Conservation (phyloP, 2,888 invertebrate genomes). For the Arge pagana region DNA sequence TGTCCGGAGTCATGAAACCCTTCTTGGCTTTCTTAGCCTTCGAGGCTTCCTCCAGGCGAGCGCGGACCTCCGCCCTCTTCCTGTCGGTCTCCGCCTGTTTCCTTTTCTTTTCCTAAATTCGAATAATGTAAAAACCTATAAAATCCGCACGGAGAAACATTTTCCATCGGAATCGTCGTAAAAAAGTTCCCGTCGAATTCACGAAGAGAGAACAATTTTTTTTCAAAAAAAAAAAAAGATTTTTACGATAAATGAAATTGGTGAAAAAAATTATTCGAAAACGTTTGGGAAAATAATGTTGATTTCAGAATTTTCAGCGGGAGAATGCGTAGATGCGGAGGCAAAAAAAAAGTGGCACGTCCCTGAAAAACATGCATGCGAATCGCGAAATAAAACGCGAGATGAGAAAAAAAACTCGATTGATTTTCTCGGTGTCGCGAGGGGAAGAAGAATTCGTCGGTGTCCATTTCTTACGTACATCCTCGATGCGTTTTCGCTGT, state of each 20-base stretch:
- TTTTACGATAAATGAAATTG: not conserved
- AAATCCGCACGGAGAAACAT: too few species aligned
- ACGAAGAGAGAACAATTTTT: constrained; percentile 3
- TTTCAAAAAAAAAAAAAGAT: not conserved
- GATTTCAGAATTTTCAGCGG: too few species aligned
- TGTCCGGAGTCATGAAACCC: constrained; percentile 99
- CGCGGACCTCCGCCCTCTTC: constrained; percentile 98
- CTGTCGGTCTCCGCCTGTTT: constrained; percentile 97
- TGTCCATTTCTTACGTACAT: constrained; percentile 67
- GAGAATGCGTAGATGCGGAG: too few species aligned
- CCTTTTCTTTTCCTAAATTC: constrained; percentile 89
- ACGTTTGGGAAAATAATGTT: too few species aligned
- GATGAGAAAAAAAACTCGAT: too few species aligned
- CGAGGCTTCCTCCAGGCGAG: constrained; percentile 98
- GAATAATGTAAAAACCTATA: not conserved
- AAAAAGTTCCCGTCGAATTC: constrained; percentile 10
- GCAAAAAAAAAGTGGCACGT: too few species aligned
- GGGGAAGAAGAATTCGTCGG: not conserved
- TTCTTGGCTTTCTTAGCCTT: constrained; percentile 99
- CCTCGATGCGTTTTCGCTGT: constrained; percentile 80
- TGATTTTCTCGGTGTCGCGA: not conserved
- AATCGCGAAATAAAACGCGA: constrained; percentile 4
- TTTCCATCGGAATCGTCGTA: constrained; percentile 41
- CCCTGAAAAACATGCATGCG: not conserved
- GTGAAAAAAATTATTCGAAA: too few species aligned